Evolutionary conservation across 2,888 invertebrate genomes (phyloP).

Genomic region (Gortyna flavago): DNA sequence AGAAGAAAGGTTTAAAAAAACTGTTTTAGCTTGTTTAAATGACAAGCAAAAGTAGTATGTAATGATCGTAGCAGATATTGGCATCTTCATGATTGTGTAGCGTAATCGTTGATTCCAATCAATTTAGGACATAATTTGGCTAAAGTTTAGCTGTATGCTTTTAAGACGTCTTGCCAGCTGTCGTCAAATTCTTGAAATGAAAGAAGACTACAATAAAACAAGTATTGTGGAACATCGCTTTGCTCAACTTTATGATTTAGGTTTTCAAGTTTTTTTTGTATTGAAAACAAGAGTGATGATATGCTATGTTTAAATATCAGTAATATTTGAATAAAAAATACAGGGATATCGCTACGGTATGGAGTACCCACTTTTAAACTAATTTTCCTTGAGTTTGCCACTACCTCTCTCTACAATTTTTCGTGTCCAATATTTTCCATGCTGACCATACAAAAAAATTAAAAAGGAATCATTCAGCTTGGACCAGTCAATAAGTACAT

Average conservation of each 20-base stretch:
- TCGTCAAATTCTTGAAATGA: not conserved
- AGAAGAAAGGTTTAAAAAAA: not conserved
- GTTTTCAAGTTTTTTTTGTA: too few species aligned
- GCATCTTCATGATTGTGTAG: not conserved
- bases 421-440: not conserved
- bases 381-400: not conserved
- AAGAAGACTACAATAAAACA: not conserved
- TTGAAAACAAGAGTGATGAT: fast-evolving
- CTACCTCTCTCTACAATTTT: not conserved
- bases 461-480: not conserved
- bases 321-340: not conserved
- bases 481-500: constrained; percentile 34
- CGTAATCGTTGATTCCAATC: not conserved
- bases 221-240: not conserved
- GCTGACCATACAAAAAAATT: not conserved
- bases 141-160: not conserved
- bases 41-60: not conserved
- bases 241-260: not conserved
- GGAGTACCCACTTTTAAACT: not conserved
- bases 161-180: not conserved
- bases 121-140: too few species aligned
- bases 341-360: not conserved
- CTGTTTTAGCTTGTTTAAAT: not conserved
- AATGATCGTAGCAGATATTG: not conserved
- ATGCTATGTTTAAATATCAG: not conserved